These are phyloP conservation scores for Lissonota sp. DNA, from an alignment of 2,888 invertebrate genomes.

Conservation along the genomic window DNA sequence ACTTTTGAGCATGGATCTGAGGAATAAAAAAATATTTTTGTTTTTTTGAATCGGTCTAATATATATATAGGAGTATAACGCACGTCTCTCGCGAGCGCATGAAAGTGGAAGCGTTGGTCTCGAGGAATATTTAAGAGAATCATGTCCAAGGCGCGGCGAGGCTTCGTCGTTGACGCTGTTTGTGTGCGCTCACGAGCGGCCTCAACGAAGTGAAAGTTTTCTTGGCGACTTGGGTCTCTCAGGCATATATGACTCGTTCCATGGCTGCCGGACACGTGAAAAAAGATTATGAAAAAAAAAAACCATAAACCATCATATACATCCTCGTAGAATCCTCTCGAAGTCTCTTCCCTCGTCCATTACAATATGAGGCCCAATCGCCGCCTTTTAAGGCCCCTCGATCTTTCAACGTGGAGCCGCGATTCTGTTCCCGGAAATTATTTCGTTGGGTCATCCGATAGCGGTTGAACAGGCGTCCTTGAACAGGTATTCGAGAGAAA, in stretches of 20 bases:
- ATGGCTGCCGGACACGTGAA: conserved; percentile 39
- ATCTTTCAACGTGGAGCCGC: background rate
- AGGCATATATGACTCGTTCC: conserved; percentile 42
- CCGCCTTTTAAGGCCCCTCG: no score
- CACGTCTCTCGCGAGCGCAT: conserved; percentile 55
- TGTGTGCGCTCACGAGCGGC: conserved; percentile 69
- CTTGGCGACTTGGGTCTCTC: conserved; percentile 56
- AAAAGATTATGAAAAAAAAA: conserved; percentile 27
- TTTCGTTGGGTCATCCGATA: background rate
- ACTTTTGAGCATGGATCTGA: no score
- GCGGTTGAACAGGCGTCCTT: conserved; percentile 41
- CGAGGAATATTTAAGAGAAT: conserved; percentile 75
- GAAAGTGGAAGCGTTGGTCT: conserved; percentile 76
- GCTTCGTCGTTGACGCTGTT: conserved; percentile 35
- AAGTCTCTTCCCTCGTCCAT: no score
- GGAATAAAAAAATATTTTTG: no score
- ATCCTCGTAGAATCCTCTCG: background rate
- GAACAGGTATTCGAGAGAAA: conserved; percentile 45
- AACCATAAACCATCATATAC: conserved; percentile 1
- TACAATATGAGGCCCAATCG: no score
- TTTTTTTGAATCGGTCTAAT: no score
- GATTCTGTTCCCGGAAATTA: background rate
- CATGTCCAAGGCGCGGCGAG: conserved; percentile 30
- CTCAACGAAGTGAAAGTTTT: conserved; percentile 79
- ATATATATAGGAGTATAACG: no score